phyloP scores from a whole-genome alignment of 2,797 vertebrate genomes.

The Varecia variegata region DNA sequence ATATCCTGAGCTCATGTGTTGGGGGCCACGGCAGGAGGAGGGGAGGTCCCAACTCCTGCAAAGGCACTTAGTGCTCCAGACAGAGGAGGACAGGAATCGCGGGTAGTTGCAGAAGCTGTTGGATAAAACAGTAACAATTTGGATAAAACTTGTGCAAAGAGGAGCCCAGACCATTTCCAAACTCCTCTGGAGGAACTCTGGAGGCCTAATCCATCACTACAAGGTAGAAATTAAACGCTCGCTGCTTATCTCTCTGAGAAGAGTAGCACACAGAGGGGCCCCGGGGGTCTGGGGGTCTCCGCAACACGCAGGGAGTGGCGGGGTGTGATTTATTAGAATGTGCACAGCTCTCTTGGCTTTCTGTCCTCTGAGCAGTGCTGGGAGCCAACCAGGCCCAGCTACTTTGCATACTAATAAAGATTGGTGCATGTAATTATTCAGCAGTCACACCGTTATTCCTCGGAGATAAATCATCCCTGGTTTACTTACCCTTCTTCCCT shows the following conservation, averaged over 20 bases:
- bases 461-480: constrained; percentile 80
- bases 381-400: constrained; percentile 76
- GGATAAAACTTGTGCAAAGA: constrained; percentile 76
- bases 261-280: constrained; percentile 56
- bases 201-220: constrained; percentile 78
- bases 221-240: constrained; percentile 77
- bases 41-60: not conserved
- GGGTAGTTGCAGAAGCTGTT: constrained; percentile 72
- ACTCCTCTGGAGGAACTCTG: constrained; percentile 68
- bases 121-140: constrained; percentile 69
- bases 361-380: constrained; percentile 82
- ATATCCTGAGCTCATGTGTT: not conserved
- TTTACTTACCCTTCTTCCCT: constrained; percentile 82
- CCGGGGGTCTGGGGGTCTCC: constrained; percentile 70
- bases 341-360: constrained; percentile 75
- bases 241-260: constrained; percentile 71
- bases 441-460: constrained; percentile 79
- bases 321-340: constrained; percentile 82
- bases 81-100: not conserved
- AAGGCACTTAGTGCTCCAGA: not conserved
- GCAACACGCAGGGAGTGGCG: constrained; percentile 67
- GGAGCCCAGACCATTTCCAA: constrained; percentile 75
- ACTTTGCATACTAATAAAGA: constrained; percentile 85
- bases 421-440: constrained; percentile 82
- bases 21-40: not conserved